A percentile compares a stretch with the other conserved stretches of the same genome.
phyloP scores from a whole-genome alignment of 1,140 invertebrate species.

The Euschistus heros region DNA sequence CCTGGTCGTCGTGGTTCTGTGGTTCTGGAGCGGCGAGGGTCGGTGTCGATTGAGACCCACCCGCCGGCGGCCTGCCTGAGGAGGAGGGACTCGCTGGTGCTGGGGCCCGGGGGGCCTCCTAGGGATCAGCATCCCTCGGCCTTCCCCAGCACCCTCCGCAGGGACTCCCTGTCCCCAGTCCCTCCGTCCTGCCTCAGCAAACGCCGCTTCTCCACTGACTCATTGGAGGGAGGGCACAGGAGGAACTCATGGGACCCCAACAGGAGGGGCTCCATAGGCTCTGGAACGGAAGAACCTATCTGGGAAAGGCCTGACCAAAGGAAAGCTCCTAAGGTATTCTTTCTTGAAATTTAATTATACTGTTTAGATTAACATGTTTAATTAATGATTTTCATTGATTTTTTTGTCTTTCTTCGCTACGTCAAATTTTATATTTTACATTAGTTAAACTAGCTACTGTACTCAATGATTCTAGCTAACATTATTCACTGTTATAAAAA shows the following conservation, averaged over 20 bases:
- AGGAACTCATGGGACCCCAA: conserved; percentile 56
- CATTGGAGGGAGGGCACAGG: conserved; percentile 51
- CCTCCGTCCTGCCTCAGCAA: conserved; percentile 37
- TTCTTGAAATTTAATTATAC: too few relatives aligned
- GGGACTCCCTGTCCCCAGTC: conserved; percentile 37
- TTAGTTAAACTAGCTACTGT: too few relatives aligned
- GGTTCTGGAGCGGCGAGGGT: conserved; percentile 29
- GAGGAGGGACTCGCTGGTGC: conserved; percentile 41
- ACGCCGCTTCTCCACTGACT: conserved; percentile 53
- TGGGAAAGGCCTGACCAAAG: conserved; percentile 6
- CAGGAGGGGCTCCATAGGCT: conserved; percentile 44
- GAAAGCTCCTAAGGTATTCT: not conserved
- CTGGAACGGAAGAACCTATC: not conserved
- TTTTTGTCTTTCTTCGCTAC: too few relatives aligned
- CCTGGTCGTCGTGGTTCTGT: conserved; percentile 38
- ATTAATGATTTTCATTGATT: too few relatives aligned
- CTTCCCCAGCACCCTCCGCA: conserved; percentile 51
- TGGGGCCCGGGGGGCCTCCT: conserved; percentile 19
- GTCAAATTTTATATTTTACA: too few relatives aligned
- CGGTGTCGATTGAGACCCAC: conserved; percentile 29
- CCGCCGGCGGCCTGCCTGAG: conserved; percentile 32
- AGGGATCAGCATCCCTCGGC: conserved; percentile 44
- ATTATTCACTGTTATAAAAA: too few relatives aligned
- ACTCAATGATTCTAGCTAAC: too few relatives aligned
- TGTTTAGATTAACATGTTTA: too few relatives aligned